These are phyloP conservation scores for Paragorgia papillata DNA, from an alignment of 92 coral and sea anemone genomes.

Conservation along the genomic window DNA sequence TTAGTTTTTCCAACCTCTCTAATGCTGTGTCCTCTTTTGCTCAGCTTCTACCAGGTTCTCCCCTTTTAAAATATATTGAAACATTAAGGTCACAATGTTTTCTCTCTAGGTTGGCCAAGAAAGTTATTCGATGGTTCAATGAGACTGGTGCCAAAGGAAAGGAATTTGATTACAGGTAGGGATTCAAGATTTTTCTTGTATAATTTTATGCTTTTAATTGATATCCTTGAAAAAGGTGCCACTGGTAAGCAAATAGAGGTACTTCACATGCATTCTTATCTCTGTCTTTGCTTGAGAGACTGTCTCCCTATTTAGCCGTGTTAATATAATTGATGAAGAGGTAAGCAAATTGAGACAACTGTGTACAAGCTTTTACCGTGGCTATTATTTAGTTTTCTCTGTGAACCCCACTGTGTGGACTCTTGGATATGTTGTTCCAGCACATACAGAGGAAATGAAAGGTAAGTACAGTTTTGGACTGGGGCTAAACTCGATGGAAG, in stretches of 20 bases:
- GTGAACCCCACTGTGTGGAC: slow-evolving; percentile 25
- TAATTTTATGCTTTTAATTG: slow-evolving; percentile 41
- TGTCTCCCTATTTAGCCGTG: slow-evolving; percentile 21
- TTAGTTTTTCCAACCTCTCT: slow-evolving; percentile 7
- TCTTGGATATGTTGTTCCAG: slow-evolving; percentile 34
- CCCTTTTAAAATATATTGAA: slow-evolving; percentile 20
- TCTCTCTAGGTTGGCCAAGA: slow-evolving; percentile 33
- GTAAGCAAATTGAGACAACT: not conserved
- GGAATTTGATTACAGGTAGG: slow-evolving; percentile 34
- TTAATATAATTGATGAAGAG: slow-evolving; percentile 1
- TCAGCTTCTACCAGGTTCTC: slow-evolving; percentile 6
- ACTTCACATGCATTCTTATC: slow-evolving; percentile 30
- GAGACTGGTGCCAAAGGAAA: slow-evolving; percentile 28
- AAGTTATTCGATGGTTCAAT: slow-evolving; percentile 35
- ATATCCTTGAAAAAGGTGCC: not conserved
- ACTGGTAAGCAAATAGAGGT: too few species aligned
- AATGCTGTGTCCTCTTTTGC: slow-evolving; percentile 1
- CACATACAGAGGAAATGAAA: slow-evolving; percentile 35
- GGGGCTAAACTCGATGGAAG: slow-evolving; percentile 23
- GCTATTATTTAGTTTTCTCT: slow-evolving; percentile 4
- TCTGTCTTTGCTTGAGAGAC: slow-evolving; percentile 15
- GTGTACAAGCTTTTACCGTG: slow-evolving; percentile 20
- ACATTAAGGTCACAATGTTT: slow-evolving; percentile 3
- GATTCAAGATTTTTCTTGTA: slow-evolving; percentile 46
- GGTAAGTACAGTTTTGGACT: slow-evolving; percentile 43